Conservation (phyloP, 2,113 vertebrate genomes). For the Epinephelus cyanopodus region DNA sequence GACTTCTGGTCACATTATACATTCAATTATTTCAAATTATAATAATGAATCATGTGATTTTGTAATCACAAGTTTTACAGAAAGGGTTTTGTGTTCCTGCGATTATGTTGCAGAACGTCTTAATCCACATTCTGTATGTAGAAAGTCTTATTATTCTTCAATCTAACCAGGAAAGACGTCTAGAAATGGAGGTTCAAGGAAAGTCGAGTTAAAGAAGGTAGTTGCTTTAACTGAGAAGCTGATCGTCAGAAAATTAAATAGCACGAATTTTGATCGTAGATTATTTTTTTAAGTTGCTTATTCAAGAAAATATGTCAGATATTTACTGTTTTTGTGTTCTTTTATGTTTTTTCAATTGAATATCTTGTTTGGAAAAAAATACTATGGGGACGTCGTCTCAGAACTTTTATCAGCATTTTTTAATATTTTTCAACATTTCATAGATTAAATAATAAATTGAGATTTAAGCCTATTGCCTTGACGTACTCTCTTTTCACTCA, state of each 20-base stretch:
- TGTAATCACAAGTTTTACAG: background rate
- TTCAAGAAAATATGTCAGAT: background rate
- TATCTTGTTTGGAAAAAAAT: too few species aligned
- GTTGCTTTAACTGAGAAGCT: too few species aligned
- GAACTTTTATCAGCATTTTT: too few species aligned
- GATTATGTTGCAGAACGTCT: background rate
- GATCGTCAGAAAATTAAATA: background rate
- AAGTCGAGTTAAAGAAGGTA: background rate
- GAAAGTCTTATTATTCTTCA: background rate
- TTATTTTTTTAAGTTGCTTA: background rate
- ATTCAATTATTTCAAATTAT: background rate
- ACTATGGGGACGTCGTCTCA: too few species aligned
- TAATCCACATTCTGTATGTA: background rate
- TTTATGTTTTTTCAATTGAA: background rate
- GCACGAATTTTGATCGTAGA: background rate
- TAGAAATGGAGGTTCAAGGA: background rate
- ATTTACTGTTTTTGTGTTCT: background rate
- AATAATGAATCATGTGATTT: background rate
- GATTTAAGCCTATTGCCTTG: too few species aligned
- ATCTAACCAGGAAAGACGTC: background rate
- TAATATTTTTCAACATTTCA: too few species aligned
- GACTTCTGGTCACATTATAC: background rate
- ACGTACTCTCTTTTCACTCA: too few species aligned
- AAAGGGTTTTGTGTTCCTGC: background rate
- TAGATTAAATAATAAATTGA: too few species aligned